Base-by-base conservation (phyloP, 2,797 vertebrate species). In the Propithecus deckenii region DNA sequence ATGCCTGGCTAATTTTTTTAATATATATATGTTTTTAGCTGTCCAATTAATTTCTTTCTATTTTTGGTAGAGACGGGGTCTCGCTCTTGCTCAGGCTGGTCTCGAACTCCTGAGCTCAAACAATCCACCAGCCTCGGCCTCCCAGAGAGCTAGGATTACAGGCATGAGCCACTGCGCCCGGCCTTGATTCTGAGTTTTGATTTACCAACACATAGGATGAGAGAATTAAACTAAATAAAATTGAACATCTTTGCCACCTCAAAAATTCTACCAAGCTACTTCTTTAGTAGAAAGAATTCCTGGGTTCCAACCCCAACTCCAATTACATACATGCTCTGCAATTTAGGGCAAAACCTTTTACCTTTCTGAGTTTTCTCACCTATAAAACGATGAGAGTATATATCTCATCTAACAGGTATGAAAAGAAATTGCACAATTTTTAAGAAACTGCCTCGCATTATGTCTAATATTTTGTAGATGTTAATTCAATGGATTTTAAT, bases 401-500 rank as follows among this genome's bases (percentile, higher is more conserved):
- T 63, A 87, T 59, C 79, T 83, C 43, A 93, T 43, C 30, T 75
- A 38, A 32, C 50, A 93, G 25, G 20, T 94, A 78, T 61, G 7
- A 92, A 97, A 96, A 96, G 13, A 94, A 94, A 63, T 46, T 74
- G 90, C 11, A 4, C 38, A 76, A 80, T 23, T 83, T 93, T 89
- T 43, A 92, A 52, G 75, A 87, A 91, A 92, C 59, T 74, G n/a
- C 46, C 11, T 89, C 92, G 43, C n/a, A 91, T 57, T 35, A 93
- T 59, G 12, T 28, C 30, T 75, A 75, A 30, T 61, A 87, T 93
- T 28, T 50, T 94, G 14, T 7, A 93, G 86, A 41, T 13, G 85
- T 43, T 83, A 87, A 91, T 67, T 89, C 55, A 90, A 72, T 52
- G 52, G 9, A 72, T 61, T 74, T 97, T 67, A 38, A 67, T 46